phyloP scores from a whole-genome alignment of 2,888 invertebrate species.

The Teleiodes luculella region DNA sequence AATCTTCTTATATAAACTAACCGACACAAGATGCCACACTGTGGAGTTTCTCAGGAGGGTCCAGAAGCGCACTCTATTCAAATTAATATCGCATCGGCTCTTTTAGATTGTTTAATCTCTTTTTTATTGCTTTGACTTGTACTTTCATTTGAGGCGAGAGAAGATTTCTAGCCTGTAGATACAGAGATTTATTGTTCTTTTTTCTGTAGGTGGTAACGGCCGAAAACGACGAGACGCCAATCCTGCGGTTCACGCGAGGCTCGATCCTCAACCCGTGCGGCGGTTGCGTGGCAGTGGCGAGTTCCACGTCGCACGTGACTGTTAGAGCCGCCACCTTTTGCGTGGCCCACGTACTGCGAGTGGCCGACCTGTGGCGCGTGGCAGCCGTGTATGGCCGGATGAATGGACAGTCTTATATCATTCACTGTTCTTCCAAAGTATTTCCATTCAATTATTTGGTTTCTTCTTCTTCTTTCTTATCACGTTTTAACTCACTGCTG shows the following conservation, averaged over 20 bases:
- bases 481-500: too few species aligned
- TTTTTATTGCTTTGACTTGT: too few species aligned
- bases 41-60: too few species aligned
- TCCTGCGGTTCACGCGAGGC: constrained; percentile 58
- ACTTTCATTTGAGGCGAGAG: too few species aligned
- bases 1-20: too few species aligned
- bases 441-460: neutral
- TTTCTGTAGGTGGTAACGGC: constrained; percentile 58
- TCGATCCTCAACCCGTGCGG: constrained; percentile 48
- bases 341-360: constrained; percentile 51
- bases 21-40: too few species aligned
- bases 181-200: neutral
- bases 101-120: too few species aligned
- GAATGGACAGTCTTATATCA: constrained; percentile 31
- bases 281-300: constrained; percentile 38
- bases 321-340: constrained; percentile 65
- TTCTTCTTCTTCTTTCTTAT: neutral
- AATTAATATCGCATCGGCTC: too few species aligned
- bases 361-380: constrained; percentile 45
- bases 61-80: too few species aligned
- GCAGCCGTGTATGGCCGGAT: constrained; percentile 42
- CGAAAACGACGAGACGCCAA: constrained; percentile 58
- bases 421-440: neutral
- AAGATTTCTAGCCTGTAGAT: too few species aligned
- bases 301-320: constrained; percentile 44